Conservation (phyloP, 2,797 vertebrate genomes). For the Falco berigora region DNA sequence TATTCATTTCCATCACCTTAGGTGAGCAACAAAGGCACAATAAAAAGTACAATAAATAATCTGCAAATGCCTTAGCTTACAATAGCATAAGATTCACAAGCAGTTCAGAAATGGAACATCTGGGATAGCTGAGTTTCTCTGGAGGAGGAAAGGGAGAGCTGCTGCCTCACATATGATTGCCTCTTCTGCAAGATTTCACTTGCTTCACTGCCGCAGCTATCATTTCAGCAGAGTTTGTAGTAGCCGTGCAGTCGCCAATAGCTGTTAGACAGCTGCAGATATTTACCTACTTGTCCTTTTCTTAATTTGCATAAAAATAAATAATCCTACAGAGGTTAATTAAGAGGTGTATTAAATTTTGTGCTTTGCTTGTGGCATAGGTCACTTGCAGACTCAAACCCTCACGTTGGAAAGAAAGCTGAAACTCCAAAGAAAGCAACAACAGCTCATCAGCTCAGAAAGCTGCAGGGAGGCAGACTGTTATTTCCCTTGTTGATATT, state of each 20-base stretch:
- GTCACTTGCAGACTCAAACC: neutral
- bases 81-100: neutral
- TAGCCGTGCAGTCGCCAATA: neutral
- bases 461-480: conserved; percentile 12
- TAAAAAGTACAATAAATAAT: conserved; percentile 26
- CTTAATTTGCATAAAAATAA: neutral
- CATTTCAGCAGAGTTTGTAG: neutral
- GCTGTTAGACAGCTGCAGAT: neutral
- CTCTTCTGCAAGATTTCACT: neutral
- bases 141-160: neutral
- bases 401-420: neutral
- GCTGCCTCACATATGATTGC: neutral
- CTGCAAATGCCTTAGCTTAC: neutral
- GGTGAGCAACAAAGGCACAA: neutral
- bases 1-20: neutral
- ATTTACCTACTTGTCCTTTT: neutral
- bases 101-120: neutral
- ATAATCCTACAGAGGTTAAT: conserved; percentile 28
- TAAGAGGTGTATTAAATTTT: conserved; percentile 6
- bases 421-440: neutral
- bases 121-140: conserved; percentile 16
- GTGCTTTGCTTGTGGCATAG: neutral
- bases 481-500: conserved; percentile 28
- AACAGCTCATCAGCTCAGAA: conserved; percentile 4
- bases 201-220: neutral